These are phyloP conservation scores for Sphaerophoria taeniata DNA, from an alignment of 2,888 invertebrate genomes.

Conservation along the genomic window DNA sequence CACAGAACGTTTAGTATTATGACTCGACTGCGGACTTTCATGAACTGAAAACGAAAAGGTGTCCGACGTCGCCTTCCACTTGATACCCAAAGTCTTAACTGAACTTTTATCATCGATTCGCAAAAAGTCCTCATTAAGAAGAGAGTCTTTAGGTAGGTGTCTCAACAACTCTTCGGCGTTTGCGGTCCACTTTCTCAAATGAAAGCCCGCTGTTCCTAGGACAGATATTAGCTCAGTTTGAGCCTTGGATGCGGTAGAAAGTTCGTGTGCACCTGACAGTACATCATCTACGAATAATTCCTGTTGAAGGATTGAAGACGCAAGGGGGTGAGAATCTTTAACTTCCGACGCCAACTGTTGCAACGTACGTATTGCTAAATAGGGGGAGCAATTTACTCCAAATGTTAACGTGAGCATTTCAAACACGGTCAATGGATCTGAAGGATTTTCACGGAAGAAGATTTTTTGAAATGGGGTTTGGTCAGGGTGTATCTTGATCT, in stretches of 20 bases:
- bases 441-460: background rate
- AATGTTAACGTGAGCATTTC: background rate
- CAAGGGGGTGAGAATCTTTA: background rate
- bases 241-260: background rate
- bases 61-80: constrained; percentile 8
- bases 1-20: constrained; percentile 9
- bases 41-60: constrained; percentile 8
- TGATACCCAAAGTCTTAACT: constrained; percentile 11
- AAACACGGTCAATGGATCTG: background rate
- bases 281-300: too few species aligned
- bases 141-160: background rate
- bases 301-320: background rate
- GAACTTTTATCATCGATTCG: constrained; percentile 10
- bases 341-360: constrained; percentile 4
- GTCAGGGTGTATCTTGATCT: constrained; percentile 6
- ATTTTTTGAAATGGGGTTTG: constrained; percentile 8
- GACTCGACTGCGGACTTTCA: background rate
- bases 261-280: background rate
- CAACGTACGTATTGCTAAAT: background rate
- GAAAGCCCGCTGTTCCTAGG: background rate
- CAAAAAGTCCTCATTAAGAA: constrained; percentile 10
- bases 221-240: constrained; percentile 3
- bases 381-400: constrained; percentile 12
- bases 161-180: background rate
- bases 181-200: constrained; percentile 11